Evolutionary conservation across 2,113 vertebrate species (phyloP), one percentile per base, ranked within the genome.

Genomic region (Oriolus oriolus): DNA sequence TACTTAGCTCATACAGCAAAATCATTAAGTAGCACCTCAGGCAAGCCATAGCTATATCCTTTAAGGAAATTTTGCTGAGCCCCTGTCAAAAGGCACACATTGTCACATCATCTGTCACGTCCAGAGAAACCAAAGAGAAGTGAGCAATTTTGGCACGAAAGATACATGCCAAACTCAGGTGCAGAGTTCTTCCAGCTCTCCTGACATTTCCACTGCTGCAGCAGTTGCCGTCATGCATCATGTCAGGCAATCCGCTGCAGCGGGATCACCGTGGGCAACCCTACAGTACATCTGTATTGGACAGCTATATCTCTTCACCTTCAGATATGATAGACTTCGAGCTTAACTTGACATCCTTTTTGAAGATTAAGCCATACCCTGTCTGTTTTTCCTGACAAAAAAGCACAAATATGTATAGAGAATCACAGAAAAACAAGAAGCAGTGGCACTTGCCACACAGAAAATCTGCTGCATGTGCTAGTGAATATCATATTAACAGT

Each of bases 191-290:
- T 84, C n/a, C 42, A 69, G 7, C 13, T 63, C 18, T 42, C 30
- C 9, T 68, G 56, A 20, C 6, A 26, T 50, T 49, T 56, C 10
- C 35, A 59, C 9, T 45, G 35, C 49, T 90, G 35, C 56, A 31
- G 16, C 45, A 73, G 57, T 41, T 8, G 19, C 22, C 39, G 24
- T 23, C 23, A 53, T 0, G 0, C 42, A 80, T 44, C 8, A 37
- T 15, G 11, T 61, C 35, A 45, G 54, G 28, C 16, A 74, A 19
- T 50, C 16, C 64, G 4, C 33, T 50, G 39, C 28, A 47, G 44
- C 1, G 0, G 10, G 5, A 42, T 57, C 39, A 75, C 30, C 10
- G 19, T 39, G 27, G 28, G 39, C 37, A 68, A 2, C 4, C 12
- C n/a, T 77, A 26, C 17, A 59, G 44, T 60, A 11, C 31, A 42